A percentile compares a stretch with the other conserved stretches of the same genome.
Conservation (phyloP, 2,113 vertebrate genomes). For the Trogon melanurus region DNA sequence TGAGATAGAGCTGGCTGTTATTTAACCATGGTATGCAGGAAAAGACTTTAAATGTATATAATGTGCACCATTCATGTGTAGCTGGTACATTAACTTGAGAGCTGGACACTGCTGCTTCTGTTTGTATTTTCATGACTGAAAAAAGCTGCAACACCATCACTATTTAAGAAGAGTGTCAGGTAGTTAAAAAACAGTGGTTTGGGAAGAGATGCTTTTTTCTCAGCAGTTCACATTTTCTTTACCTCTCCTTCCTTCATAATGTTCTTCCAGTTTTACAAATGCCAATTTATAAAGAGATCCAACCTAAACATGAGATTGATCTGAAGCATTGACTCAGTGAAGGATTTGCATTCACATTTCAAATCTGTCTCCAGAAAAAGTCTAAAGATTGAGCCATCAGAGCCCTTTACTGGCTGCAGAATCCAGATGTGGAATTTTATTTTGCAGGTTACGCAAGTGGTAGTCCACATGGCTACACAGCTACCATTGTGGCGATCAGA, state of each 20-base stretch:
- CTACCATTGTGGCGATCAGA: neutral
- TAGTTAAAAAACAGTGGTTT: neutral
- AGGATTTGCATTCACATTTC: neutral
- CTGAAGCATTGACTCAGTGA: neutral
- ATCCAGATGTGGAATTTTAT: neutral
- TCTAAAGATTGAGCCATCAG: neutral
- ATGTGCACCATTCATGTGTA: neutral
- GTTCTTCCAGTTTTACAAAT: neutral
- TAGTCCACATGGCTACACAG: neutral
- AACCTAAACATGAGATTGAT: neutral
- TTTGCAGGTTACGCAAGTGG: neutral
- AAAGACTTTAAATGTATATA: neutral
- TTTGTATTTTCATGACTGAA: neutral
- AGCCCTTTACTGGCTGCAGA: neutral
- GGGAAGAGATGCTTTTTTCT: neutral
- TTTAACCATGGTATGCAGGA: neutral
- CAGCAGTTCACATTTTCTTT: neutral
- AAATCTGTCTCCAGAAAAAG: neutral
- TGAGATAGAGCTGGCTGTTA: neutral
- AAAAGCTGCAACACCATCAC: neutral
- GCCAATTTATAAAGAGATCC: neutral
- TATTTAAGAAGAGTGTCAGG: neutral
- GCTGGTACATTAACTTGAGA: neutral
- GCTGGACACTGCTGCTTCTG: neutral
- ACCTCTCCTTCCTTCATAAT: neutral